Evolutionary conservation across 2,888 invertebrate species (phyloP).

Genomic region (Alcis repandata): DNA sequence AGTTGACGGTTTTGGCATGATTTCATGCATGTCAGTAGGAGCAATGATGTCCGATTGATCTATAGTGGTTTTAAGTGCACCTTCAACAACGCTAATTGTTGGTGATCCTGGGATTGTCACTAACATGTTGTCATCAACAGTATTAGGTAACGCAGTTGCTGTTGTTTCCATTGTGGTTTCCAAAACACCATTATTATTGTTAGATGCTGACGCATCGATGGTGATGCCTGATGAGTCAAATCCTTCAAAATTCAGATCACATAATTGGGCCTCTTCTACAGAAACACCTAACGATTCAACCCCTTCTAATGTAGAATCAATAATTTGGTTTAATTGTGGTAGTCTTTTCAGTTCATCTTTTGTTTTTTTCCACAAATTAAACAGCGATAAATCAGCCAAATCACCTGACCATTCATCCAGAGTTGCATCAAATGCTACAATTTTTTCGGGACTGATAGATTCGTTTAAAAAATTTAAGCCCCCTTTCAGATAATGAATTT

Average conservation of each 20-base stretch:
- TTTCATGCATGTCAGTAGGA: slow-evolving; percentile 33
- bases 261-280: slow-evolving; percentile 33
- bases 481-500: slow-evolving; percentile 39
- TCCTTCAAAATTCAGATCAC: slow-evolving; percentile 38
- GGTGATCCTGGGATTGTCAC: slow-evolving; percentile 39
- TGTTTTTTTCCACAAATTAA: slow-evolving; percentile 43
- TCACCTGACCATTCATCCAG: slow-evolving; percentile 38
- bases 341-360: slow-evolving; percentile 40
- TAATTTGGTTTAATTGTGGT: slow-evolving; percentile 29
- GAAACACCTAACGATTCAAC: slow-evolving; percentile 24
- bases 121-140: slow-evolving; percentile 38
- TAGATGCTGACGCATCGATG: slow-evolving; percentile 36
- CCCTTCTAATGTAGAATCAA: slow-evolving; percentile 40
- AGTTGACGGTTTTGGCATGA: slow-evolving; percentile 33
- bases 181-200: slow-evolving; percentile 40
- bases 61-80: slow-evolving; percentile 36
- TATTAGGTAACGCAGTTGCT: slow-evolving; percentile 45
- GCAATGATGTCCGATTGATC: slow-evolving; percentile 40
- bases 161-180: slow-evolving; percentile 37
- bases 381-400: slow-evolving; percentile 36
- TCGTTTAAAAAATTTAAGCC: slow-evolving; percentile 40
- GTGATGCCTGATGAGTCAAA: slow-evolving; percentile 35
- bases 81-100: slow-evolving; percentile 39
- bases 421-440: slow-evolving; percentile 36
- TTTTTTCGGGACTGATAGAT: slow-evolving; percentile 36